Evolutionary conservation across 2,113 vertebrate species (phyloP), one percentile per base, ranked within the genome.

Genomic region (Sialia sialis): DNA sequence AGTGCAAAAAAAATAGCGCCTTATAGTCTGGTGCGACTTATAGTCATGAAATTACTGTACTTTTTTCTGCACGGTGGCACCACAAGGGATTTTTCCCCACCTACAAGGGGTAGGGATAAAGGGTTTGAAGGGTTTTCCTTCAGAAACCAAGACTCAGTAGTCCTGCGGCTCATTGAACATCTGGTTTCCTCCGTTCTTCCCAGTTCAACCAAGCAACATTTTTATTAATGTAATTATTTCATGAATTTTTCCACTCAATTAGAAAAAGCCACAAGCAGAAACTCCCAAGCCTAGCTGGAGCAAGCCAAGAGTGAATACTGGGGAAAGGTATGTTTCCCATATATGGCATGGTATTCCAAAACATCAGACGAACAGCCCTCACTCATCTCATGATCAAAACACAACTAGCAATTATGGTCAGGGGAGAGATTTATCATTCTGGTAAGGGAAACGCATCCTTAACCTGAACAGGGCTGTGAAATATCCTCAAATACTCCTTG

Each of bases 241-340:
- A 69, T 63, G 32, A 92, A 84, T 94, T 95, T 74, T 94, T 94
- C 88, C 79, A 88, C 29, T 19, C 79, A 51, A 80, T 88, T 74
- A 38, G 38, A 80, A 79, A 89, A 90, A 74, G 16, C 75, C 90
- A 88, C 83, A 83, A 73, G 6, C 44, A 96, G 70, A 85, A 94
- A 88, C 41, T 88, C 63, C 55, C 79, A 74, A 86, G 76, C 29
- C 78, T n/a, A 63, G 63, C 55, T 23, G n/a, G 30, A 85, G 74
- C 39, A 84, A 82, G 92, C 90, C 96, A 95, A 92, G 66, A 82
- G 55, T 96, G 94, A 96, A 86, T 68, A 70, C n/a, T 81, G 48
- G 38, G 41, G 52, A 87, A 75, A 95, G 60, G 73, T 87, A 95
- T 94, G 94, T 41, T 83, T 63, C 59, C 64, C 84, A 81, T 91